A percentile compares a stretch with the other conserved stretches of the same genome.
phyloP scores from a whole-genome alignment of 1,140 invertebrate species.

The Planococcus citri region DNA sequence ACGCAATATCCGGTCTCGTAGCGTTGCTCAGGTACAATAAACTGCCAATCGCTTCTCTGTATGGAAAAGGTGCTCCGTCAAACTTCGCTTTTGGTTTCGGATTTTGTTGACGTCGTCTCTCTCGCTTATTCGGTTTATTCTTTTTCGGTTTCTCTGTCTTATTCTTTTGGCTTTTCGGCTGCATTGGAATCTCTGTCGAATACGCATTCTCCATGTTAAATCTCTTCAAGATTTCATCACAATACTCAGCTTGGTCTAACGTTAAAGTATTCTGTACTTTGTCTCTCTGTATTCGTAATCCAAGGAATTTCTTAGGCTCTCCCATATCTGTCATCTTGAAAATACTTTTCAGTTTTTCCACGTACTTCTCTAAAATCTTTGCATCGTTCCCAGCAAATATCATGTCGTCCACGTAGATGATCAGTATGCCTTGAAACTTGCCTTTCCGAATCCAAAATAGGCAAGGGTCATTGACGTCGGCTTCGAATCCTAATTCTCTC shows the following conservation, averaged over 20 bases:
- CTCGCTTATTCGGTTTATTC: conserved; percentile 27
- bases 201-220: conserved; percentile 34
- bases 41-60: conserved; percentile 31
- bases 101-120: conserved; percentile 24
- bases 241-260: conserved; percentile 34
- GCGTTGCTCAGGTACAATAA: conserved; percentile 32
- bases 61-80: no score
- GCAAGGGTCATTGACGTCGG: background rate
- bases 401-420: background rate
- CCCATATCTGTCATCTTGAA: conserved; percentile 33
- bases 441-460: background rate
- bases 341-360: conserved; percentile 27
- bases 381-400: background rate
- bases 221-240: conserved; percentile 33
- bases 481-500: background rate
- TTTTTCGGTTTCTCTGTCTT: conserved; percentile 27
- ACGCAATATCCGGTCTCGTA: conserved; percentile 35
- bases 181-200: conserved; percentile 33
- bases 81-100: no score
- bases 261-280: conserved; percentile 11
- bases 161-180: no score
- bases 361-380: background rate
- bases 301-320: conserved; percentile 28
- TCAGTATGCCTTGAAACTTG: background rate
- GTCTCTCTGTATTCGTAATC: conserved; percentile 10